These are phyloP conservation scores for Toxostoma redivivum DNA, from an alignment of 2,113 vertebrate species.

Conservation along the genomic window DNA sequence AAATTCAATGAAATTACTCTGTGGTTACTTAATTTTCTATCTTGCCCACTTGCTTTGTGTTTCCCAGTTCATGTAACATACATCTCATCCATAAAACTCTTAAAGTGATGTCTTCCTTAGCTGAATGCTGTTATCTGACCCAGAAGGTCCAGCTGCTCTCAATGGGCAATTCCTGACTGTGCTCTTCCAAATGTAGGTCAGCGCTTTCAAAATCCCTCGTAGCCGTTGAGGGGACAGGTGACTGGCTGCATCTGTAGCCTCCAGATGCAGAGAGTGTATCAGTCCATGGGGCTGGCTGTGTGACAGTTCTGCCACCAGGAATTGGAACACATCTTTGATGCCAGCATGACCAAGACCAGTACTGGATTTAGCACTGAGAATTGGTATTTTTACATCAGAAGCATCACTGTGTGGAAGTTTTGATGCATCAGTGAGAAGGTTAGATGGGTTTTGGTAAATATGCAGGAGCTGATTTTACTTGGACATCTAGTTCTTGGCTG, in stretches of 20 bases:
- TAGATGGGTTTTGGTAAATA: not conserved
- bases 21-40: not conserved
- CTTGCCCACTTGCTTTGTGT: not conserved
- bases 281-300: not conserved
- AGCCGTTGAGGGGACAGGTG: not conserved
- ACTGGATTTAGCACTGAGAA: not conserved
- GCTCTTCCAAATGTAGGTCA: constrained; percentile 45
- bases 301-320: constrained; percentile 30
- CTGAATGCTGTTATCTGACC: not conserved
- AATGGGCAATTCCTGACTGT: not conserved
- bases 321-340: not conserved
- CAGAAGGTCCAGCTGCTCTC: constrained; percentile 45
- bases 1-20: not conserved
- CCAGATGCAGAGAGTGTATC: not conserved
- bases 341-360: constrained; percentile 10
- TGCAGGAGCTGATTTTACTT: not conserved
- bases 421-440: not conserved
- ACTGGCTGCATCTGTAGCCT: constrained; percentile 32
- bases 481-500: not conserved
- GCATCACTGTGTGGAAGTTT: not conserved
- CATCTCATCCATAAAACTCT: not conserved
- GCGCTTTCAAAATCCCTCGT: not conserved
- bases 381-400: not conserved
- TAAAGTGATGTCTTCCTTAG: not conserved
- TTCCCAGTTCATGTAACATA: not conserved